Conservation (phyloP, 2,113 vertebrate genomes). For the Atherinomorus stipes region DNA sequence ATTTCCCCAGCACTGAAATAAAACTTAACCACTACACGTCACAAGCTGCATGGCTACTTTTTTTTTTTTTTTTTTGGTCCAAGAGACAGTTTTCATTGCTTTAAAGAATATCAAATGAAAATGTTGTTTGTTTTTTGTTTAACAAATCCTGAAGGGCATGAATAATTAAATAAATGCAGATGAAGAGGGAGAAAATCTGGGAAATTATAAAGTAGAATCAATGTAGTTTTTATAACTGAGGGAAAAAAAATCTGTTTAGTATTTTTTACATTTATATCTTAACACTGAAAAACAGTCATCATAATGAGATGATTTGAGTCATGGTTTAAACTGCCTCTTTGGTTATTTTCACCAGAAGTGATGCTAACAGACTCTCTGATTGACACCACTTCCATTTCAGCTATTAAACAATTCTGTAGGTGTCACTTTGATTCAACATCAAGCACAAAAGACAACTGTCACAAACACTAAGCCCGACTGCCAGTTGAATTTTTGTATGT, state of each 20-base stretch:
- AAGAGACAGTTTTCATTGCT: constrained; percentile 48
- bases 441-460: background rate
- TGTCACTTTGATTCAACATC: background rate
- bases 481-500: background rate
- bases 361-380: background rate
- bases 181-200: background rate
- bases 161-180: constrained; percentile 52
- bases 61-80: constrained; percentile 11
- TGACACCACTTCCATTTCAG: background rate
- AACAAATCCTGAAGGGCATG: constrained; percentile 56
- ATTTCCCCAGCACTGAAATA: background rate
- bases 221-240: too few species aligned
- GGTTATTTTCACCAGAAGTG: background rate
- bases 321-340: background rate
- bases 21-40: constrained; percentile 25
- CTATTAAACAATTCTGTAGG: background rate
- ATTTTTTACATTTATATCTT: too few species aligned
- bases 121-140: constrained; percentile 58
- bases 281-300: too few species aligned
- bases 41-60: constrained; percentile 32
- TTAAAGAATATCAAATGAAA: constrained; percentile 64
- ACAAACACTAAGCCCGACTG: background rate
- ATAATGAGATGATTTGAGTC: background rate
- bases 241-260: too few species aligned
- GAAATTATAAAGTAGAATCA: background rate